These are phyloP conservation scores for Kryptolebias marmoratus DNA, from an alignment of 2,113 vertebrate genomes.

Conservation along the genomic window DNA sequence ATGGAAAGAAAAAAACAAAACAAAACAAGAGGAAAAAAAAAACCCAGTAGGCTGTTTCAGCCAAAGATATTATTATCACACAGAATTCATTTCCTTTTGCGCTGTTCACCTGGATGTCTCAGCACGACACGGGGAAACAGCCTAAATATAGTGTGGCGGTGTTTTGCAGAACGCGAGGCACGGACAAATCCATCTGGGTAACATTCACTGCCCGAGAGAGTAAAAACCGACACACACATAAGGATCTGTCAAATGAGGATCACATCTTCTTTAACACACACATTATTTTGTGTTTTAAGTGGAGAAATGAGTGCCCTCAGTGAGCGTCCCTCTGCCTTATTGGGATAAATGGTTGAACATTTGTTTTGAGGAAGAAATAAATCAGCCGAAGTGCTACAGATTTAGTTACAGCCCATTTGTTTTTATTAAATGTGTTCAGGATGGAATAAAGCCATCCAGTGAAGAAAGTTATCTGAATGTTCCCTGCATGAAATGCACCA, in stretches of 20 bases:
- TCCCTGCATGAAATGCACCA: neutral
- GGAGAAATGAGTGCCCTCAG: neutral
- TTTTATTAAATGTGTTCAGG: neutral
- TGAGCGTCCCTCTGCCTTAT: neutral
- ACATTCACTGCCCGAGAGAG: slow-evolving; percentile 7
- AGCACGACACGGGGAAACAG: slow-evolving; percentile 36
- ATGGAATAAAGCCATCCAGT: neutral
- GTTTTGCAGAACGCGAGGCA: slow-evolving; percentile 6
- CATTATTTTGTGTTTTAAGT: neutral
- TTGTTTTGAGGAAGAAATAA: too few species aligned
- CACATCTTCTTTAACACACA: neutral
- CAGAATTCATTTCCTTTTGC: slow-evolving; percentile 41
- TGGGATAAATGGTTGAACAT: too few species aligned
- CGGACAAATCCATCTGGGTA: slow-evolving; percentile 3
- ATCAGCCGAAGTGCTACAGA: too few species aligned
- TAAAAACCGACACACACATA: neutral
- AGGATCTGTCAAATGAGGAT: neutral
- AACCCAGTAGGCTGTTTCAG: slow-evolving; percentile 6
- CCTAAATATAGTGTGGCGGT: slow-evolving; percentile 37
- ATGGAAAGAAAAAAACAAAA: slow-evolving; percentile 8
- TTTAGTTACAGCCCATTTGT: too few species aligned
- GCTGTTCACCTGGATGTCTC: slow-evolving; percentile 52
- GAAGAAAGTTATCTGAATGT: neutral
- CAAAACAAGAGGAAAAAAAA: too few species aligned
- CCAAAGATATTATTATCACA: slow-evolving; percentile 54